Conservation (phyloP, 2,888 invertebrate genomes). For the Caenorhabditis sinica region DNA sequence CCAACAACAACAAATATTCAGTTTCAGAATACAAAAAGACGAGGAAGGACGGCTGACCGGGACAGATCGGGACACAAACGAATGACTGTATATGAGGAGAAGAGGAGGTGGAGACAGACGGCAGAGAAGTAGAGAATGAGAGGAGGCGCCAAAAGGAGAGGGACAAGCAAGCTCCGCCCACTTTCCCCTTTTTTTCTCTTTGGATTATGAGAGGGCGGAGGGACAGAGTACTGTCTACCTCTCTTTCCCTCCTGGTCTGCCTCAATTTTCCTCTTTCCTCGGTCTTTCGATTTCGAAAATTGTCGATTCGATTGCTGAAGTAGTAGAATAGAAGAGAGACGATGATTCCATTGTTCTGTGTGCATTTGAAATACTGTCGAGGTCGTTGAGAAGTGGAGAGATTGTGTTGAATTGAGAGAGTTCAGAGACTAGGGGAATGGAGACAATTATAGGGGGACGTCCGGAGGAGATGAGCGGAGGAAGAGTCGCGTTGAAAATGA, state of each 20-base stretch:
- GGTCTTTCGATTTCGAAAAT: slow-evolving; percentile 57
- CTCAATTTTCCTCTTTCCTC: slow-evolving; percentile 10
- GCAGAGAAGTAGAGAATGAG: too few species aligned
- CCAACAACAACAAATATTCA: background rate
- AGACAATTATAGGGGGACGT: slow-evolving; percentile 21
- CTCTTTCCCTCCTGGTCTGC: background rate
- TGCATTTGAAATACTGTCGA: slow-evolving; percentile 65
- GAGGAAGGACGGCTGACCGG: background rate
- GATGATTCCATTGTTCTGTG: slow-evolving; percentile 57
- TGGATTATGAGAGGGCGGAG: slow-evolving; percentile 1
- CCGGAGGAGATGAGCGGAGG: too few species aligned
- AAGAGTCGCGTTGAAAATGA: slow-evolving; percentile 18
- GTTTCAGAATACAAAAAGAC: slow-evolving; percentile 18
- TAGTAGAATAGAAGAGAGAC: background rate
- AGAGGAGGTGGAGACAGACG: slow-evolving; percentile 21
- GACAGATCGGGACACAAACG: slow-evolving; percentile 23
- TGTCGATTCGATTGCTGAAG: slow-evolving; percentile 26
- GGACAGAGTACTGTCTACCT: slow-evolving; percentile 15
- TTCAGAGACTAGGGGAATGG: background rate
- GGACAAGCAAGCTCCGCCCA: slow-evolving; percentile 48
- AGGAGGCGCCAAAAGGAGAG: slow-evolving; percentile 20
- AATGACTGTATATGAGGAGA: slow-evolving; percentile 49
- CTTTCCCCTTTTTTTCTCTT: slow-evolving; percentile 26
- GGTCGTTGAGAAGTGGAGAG: slow-evolving; percentile 32
- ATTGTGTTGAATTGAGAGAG: slow-evolving; percentile 9